Evolutionary conservation across 2,113 vertebrate genomes (phyloP), one percentile per base, ranked within the genome.

Genomic region (Vulpes lagopus): DNA sequence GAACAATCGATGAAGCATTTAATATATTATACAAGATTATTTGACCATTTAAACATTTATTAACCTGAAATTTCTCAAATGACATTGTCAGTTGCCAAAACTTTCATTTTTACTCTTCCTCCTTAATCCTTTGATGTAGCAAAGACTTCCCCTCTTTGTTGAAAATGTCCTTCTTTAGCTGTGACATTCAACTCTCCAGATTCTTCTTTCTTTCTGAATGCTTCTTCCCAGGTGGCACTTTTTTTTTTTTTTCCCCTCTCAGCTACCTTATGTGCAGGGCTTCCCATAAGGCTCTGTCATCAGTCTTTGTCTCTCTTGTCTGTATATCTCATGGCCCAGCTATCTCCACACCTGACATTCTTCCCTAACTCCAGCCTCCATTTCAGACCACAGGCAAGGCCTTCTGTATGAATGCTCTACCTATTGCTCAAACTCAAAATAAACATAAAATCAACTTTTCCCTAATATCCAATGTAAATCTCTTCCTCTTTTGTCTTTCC

Each of bases 11-110:
- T 35, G 22, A 83, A 30, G 51, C 51, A 35, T 35, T 49, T 22
- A 78, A 8, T 16, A 4, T 82, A 38, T 14, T 35, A 57, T 30
- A 27, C 17, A 51, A 69, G 69, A 62, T 19, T 32, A 43, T 76
- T 76, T 35, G 17, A 49, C 25, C 19, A 38, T 35, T 81, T 12
- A 55, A 38, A 27, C 69, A 91, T 30, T 53, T 25, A 89, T 59
- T 67, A 53, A 94, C 25, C 67, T 91, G 12, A 69, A 60, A 49
- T 83, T 94, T 82, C 81, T 96, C 60, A 59, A 86, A 80, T 62
- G 32, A 57, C 11, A 32, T 27, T 20, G 27, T 91, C 12, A 82
- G 38, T 51, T 59, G 64, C 9, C 57, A 55, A 69, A 85, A 62
- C 32, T 19, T 87, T 11, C 9, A 69, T 55, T 69, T 90, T 65